Evolutionary conservation across 2,113 vertebrate species (phyloP).

Genomic region (Tetrax tetrax): DNA sequence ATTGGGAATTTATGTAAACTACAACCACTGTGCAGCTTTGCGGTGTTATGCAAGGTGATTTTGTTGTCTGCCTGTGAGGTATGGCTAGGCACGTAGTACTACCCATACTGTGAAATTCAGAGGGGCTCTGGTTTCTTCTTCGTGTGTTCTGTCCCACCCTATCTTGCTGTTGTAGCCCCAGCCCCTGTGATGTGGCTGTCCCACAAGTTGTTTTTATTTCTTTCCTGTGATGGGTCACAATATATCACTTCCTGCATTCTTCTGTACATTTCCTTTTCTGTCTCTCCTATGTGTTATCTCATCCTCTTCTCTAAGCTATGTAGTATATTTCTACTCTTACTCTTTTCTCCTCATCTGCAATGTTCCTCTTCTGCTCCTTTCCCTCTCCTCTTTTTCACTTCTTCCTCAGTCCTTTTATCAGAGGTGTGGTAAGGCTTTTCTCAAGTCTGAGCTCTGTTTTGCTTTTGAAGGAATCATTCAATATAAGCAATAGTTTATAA

Average conservation of each 20-base stretch:
- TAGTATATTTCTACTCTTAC: not conserved
- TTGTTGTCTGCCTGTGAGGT: not conserved
- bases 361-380: not conserved
- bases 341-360: not conserved
- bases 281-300: not conserved
- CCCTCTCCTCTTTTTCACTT: not conserved
- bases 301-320: not conserved
- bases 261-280: not conserved
- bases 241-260: not conserved
- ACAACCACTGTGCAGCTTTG: not conserved
- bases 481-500: not conserved
- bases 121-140: not conserved
- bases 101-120: not conserved
- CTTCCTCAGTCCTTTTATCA: not conserved
- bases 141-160: not conserved
- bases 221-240: not conserved
- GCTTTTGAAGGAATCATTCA: not conserved
- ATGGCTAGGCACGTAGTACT: not conserved
- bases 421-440: not conserved
- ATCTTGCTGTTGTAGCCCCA: not conserved
- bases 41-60: not conserved
- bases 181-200: not conserved
- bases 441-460: not conserved
- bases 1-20: not conserved
- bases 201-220: not conserved